Evolutionary conservation across 2,888 invertebrate species (phyloP).

Genomic region (Cartodere bifasciata): DNA sequence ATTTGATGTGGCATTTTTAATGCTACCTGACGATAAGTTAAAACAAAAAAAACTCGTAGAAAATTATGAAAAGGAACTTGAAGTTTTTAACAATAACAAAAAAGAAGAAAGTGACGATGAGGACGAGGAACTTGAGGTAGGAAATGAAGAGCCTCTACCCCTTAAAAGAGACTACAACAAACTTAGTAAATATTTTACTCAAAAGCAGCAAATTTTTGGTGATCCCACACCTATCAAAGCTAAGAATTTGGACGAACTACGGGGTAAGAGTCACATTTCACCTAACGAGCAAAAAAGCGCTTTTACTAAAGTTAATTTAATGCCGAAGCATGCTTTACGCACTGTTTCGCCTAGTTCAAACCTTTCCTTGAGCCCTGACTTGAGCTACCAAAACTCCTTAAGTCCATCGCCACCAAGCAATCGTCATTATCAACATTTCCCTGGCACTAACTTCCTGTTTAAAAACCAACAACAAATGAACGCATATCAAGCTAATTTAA

Average conservation of each 20-base stretch:
- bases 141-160: slow-evolving; percentile 20
- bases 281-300: slow-evolving; percentile 57
- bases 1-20: slow-evolving; percentile 82
- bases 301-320: slow-evolving; percentile 63
- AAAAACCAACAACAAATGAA: slow-evolving; percentile 36
- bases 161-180: slow-evolving; percentile 19
- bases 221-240: slow-evolving; percentile 40
- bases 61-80: slow-evolving; percentile 22
- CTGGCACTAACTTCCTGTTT: slow-evolving; percentile 36
- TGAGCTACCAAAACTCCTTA: slow-evolving; percentile 64
- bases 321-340: too few species aligned
- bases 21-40: slow-evolving; percentile 75
- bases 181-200: slow-evolving; percentile 25
- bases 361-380: slow-evolving; percentile 63
- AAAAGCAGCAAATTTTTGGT: slow-evolving; percentile 47
- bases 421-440: slow-evolving; percentile 32
- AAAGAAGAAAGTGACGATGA: slow-evolving; percentile 13
- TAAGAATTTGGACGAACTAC: slow-evolving; percentile 36
- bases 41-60: slow-evolving; percentile 48
- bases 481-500: slow-evolving; percentile 35
- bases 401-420: slow-evolving; percentile 56
- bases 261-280: slow-evolving; percentile 37
- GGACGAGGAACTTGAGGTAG: slow-evolving; percentile 30
- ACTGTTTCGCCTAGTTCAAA: slow-evolving; percentile 49
- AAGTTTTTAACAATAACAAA: slow-evolving; percentile 18